Base-by-base conservation (phyloP, 2,888 invertebrate species). In the Tenthredo distinguenda region DNA sequence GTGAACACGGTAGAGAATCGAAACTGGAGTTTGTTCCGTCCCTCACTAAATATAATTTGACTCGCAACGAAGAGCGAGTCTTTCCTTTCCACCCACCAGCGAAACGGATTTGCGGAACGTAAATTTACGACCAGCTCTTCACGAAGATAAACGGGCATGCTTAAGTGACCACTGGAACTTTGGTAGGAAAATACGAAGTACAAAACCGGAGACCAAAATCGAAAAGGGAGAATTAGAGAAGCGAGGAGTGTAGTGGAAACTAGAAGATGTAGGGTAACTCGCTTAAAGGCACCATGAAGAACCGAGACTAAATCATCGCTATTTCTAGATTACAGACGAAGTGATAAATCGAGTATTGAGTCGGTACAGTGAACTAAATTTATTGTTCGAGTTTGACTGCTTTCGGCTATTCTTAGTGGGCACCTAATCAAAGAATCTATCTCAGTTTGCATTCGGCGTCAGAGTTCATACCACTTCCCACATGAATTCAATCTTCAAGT, bases 71-170 rank as follows among this genome's bases (percentile, higher is more conserved):
- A 81, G 18, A 81, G 62, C 81, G 21, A 81, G 26, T 62, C 81
- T 81, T 62, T 62, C 81, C 40, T 40, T 74, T 43, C 43, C 81
- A 81, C 81, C 81, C 58, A 62, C 81, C 37, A 62, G 62, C 40
- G 58, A 21, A 81, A 62, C 81, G 81, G 81, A 81, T 81, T 81
- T 81, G 40, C 62, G 81, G 62, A 81, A 81, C 62, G 81, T 81
- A 37, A 81, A 81, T 81, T 81, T 81, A 81, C 81, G 81, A 81
- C 40, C n/a, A 34, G 62, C 62, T 81, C 81, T 81, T 81, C 21
- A 81, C 81, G 72, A 87, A 85, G 86, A 88, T 86, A 88, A 88
- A 88, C 87, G 85, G 76, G 71, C 84, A 84, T 86, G 88, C 86
- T 88, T 88, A 87, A 86, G 86, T 77, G 84, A 58, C 47, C 84